Base-by-base conservation (phyloP, 2,888 invertebrate genomes). In the Actias luna region DNA sequence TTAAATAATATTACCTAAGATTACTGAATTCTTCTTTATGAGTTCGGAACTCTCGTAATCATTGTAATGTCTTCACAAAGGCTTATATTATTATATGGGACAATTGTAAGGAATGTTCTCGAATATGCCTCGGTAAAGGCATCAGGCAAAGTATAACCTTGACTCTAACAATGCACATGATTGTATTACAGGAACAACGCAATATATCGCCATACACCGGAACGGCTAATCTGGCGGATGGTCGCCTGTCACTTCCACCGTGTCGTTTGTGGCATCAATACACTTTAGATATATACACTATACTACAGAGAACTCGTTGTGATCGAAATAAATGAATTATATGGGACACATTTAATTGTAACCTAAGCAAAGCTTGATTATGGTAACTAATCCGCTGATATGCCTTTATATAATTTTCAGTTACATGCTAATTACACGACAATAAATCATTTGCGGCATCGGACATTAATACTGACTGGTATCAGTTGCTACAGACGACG, bases 201-300 rank as follows among this genome's bases (percentile, higher is more conserved):
- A 57, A 39, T 39, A 27, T 29, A 22, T 57, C 8, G 18, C 12
- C 27, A 61, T 16, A 10, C 29, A 61, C 57, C 39, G 57, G 57
- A 61, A 39, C 61, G 57, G 29, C 8, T 36, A 61, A 57, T 61
- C 57, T 39, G 18, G 25, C 25, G 61, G 14, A 42, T 42, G 42
- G 42, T n/a, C 57, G 27, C 22, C 29, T 39, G 52, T 61, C 39
- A 55, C 29, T 55, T 39, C 36, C 39, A 18, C 39, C 22, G 29
- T 29, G 18, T 25, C 16, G 36, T 16, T 55, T 55, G 52, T 55
- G 52, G 29, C 5, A 27, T 29, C 29, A 16, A 42, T 8, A 42
- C 5, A 42, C n/a, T 18, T 8, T 42, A 42, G 18, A 22, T 12
- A 3, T 50, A 16, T 50, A 25, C 4, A 18, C 5, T 18, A 8